Percentiles rank a stretch among this genome's conserved stretches.
These are phyloP conservation scores for Brachyopa scutellaris DNA, from an alignment of 2,888 invertebrate species.

Conservation along the genomic window DNA sequence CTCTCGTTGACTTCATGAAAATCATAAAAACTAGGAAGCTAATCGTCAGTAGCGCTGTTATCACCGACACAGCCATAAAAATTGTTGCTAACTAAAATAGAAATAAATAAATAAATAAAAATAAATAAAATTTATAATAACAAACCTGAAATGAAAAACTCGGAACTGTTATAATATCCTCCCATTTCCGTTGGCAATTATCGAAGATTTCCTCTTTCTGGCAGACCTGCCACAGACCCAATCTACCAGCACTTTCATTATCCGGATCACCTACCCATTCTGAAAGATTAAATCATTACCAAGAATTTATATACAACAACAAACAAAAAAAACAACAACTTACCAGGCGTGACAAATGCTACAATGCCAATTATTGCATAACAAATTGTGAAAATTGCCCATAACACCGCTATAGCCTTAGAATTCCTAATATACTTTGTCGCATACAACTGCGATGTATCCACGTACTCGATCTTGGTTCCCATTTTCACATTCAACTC, in stretches of 20 bases:
- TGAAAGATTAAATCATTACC: constrained; percentile 27
- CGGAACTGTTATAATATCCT: constrained; percentile 91
- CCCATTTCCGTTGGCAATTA: constrained; percentile 92
- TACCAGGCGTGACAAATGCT: constrained; percentile 94
- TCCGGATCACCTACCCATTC: constrained; percentile 94
- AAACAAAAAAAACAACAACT: constrained; percentile 56
- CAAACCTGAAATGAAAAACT: constrained; percentile 88
- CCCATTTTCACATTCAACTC: constrained; percentile 85
- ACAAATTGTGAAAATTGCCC: constrained; percentile 99
- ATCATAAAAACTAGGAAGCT: constrained; percentile 95
- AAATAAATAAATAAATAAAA: constrained; percentile 2
- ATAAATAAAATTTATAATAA: constrained; percentile 2
- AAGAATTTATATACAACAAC: not conserved
- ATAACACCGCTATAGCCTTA: constrained; percentile 97
- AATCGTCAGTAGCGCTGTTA: constrained; percentile 92
- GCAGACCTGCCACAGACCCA: constrained; percentile 96
- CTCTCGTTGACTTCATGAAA: constrained; percentile 94
- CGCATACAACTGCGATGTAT: constrained; percentile 94
- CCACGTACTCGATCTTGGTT: constrained; percentile 95
- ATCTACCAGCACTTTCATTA: constrained; percentile 93
- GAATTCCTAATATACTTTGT: constrained; percentile 95
- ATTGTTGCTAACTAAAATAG: constrained; percentile 88
- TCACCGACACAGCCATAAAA: constrained; percentile 92
- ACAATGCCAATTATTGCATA: constrained; percentile 97
- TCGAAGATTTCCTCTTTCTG: constrained; percentile 89